Percentiles rank a stretch among this genome's conserved stretches.
Conservation (phyloP, 2,888 invertebrate species). For the Zootermopsis nevadensis region DNA sequence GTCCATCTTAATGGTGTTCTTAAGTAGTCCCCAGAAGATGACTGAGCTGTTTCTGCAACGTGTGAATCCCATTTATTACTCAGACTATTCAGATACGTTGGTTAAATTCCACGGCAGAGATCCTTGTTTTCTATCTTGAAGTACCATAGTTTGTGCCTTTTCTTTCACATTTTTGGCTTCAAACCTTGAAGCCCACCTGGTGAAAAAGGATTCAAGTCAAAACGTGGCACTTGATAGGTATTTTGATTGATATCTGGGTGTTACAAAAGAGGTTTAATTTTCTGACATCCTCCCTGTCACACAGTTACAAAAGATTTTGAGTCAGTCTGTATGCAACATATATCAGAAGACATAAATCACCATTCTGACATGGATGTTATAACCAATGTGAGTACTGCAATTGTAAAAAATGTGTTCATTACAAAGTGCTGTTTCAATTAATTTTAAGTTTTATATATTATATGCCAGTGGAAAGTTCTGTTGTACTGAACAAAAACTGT, state of each 20-base stretch:
- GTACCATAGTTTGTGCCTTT: neutral
- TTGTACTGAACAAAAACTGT: neutral
- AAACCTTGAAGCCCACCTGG: neutral
- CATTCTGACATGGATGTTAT: conserved; percentile 67
- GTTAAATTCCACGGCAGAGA: conserved; percentile 42
- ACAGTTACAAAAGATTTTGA: neutral
- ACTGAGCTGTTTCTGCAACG: conserved; percentile 58
- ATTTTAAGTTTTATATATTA: neutral
- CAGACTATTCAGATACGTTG: conserved; percentile 74
- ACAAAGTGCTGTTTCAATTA: neutral
- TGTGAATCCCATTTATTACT: conserved; percentile 75
- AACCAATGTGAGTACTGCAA: conserved; percentile 68
- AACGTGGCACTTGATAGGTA: neutral
- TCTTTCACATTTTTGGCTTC: neutral
- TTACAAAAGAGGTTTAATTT: neutral
- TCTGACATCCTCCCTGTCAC: neutral
- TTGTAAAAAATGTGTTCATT: neutral
- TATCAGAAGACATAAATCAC: conserved; percentile 27
- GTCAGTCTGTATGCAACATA: conserved; percentile 9
- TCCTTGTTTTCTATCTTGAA: conserved; percentile 44
- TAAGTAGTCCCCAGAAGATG: conserved; percentile 43
- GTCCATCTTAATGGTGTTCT: conserved; percentile 38
- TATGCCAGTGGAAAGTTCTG: neutral
- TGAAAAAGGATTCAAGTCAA: neutral
- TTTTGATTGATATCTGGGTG: neutral